Conservation (phyloP, 2,888 invertebrate genomes). For the Scaptomyza tumidula region DNA sequence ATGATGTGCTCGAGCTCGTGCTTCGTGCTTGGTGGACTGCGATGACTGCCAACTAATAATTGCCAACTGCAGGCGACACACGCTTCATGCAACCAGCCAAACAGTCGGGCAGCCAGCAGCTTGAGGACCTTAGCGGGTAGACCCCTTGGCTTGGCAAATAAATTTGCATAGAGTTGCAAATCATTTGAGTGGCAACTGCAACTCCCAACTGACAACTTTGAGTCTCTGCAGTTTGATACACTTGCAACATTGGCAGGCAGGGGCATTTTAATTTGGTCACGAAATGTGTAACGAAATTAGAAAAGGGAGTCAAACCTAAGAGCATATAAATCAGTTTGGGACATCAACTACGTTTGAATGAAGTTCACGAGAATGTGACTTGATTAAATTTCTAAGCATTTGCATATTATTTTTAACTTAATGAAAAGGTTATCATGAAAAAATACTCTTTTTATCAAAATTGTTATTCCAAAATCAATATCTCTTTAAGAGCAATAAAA, state of each 20-base stretch:
- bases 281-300: background rate
- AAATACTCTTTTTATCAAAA: too few species aligned
- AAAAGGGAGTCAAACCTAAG: background rate
- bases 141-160: conserved; percentile 34
- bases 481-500: too few species aligned
- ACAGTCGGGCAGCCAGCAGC: too few species aligned
- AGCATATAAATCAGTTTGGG: background rate
- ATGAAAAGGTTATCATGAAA: too few species aligned
- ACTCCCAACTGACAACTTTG: conserved; percentile 38
- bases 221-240: conserved; percentile 14
- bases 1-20: conserved; percentile 58
- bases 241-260: conserved; percentile 15
- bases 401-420: too few species aligned
- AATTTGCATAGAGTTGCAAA: conserved; percentile 76
- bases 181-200: conserved; percentile 67
- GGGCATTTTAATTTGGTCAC: conserved; percentile 6
- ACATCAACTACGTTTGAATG: background rate
- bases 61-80: conserved; percentile 47
- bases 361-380: too few species aligned
- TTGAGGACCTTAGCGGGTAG: too few species aligned
- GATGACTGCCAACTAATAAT: conserved; percentile 67
- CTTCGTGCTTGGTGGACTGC: conserved; percentile 13
- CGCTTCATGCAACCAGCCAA: background rate
- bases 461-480: too few species aligned
- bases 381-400: too few species aligned